Base-by-base conservation (phyloP, 2,888 invertebrate genomes). In the Tetranychus truncatus region DNA sequence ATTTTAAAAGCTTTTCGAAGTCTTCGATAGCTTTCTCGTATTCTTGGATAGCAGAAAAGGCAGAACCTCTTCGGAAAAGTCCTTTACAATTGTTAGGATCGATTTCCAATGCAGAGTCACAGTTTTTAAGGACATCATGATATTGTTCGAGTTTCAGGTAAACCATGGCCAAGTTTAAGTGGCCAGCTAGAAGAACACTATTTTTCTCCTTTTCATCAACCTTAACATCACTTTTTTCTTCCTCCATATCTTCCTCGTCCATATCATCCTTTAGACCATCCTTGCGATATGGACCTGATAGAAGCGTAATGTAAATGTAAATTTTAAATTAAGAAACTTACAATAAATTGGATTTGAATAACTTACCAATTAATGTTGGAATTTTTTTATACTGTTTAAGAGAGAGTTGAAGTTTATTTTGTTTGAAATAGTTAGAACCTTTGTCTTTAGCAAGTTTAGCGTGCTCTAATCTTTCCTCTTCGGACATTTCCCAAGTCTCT, bases 391-490 rank as follows among this genome's bases (percentile, higher is more conserved):
- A 96, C 87, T 93, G 89, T 82, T 91, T 91, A 73, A 66, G 72
- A 21, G 45, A 9, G 66, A 72, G n/a, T n/a, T 11, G 15, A 15
- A 74, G 74, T n/a, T 75, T 75, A 73, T 76, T 75, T 78, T 84
- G 86, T 83, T 92, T 93, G 81, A 94, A 93, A 82, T 91, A 95
- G 73, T 87, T 86, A 0, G 93, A 95, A 72, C 95, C 97, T 81
- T 91, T 94, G 77, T 91, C 90, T 83, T 97, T 97, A 78, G 88
- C 89, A 18, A 90, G 84, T 82, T 89, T 88, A 0, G 91, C 88
- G 81, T 91, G 90, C 76, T 89, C 89, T 7, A 96, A 79, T 81
- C 91, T 91, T 82, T 95, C 91, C 0, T 85, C 83, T 0, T 86
- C 85, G 77, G 90, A 89, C 85, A 96, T 86, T 71, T 90, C 87